These are phyloP conservation scores for Sebastes cheni DNA, from an alignment of 2,797 vertebrate species.

Conservation along the genomic window DNA sequence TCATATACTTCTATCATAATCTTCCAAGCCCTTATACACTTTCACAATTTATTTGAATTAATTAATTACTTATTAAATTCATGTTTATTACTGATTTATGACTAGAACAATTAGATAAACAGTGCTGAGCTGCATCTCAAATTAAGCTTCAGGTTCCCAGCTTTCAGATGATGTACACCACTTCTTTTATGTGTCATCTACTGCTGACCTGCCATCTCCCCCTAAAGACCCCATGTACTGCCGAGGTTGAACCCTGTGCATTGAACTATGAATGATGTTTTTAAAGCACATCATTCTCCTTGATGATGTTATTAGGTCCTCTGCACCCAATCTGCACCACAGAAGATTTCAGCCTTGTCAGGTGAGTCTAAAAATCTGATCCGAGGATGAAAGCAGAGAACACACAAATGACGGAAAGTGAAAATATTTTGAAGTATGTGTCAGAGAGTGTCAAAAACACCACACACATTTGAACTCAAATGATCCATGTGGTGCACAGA, in stretches of 20 bases:
- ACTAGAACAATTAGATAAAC: neutral
- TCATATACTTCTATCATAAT: too few relatives aligned
- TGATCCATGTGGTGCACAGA: neutral
- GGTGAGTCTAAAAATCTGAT: constrained; percentile 1
- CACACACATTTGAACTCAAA: neutral
- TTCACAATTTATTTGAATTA: too few relatives aligned
- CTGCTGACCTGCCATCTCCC: neutral
- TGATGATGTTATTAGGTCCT: constrained; percentile 40
- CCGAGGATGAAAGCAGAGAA: constrained; percentile 39
- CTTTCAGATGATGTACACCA: neutral
- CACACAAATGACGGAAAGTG: neutral
- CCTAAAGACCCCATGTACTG: neutral
- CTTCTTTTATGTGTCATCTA: rapidly evolving
- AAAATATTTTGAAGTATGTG: constrained; percentile 26
- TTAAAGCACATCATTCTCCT: constrained; percentile 19
- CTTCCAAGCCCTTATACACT: too few relatives aligned
- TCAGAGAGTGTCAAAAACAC: constrained; percentile 7
- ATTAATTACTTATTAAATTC: too few relatives aligned
- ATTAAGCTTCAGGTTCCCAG: neutral
- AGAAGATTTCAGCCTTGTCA: neutral
- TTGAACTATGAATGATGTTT: constrained; percentile 19
- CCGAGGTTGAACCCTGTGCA: neutral
- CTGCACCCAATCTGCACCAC: neutral
- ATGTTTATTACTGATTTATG: neutral
- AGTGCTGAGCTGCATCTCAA: neutral